Conservation (phyloP, 2,888 invertebrate species). For the Dinocampus coccinellae region DNA sequence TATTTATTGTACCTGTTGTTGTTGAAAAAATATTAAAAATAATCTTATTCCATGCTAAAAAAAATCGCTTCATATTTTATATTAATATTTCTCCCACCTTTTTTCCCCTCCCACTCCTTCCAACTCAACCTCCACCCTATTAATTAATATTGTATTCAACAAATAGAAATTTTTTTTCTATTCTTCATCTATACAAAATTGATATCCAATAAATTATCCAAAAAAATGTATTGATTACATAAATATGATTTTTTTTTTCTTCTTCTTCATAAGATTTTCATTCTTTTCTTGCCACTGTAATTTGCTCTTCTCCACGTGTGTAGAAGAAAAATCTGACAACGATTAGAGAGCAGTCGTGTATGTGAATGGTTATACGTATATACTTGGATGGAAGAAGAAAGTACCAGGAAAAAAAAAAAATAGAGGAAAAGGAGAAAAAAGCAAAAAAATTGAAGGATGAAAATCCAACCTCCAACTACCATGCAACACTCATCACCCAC, state of each 20-base stretch:
- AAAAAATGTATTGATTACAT: neutral
- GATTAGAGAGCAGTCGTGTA: neutral
- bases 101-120: too few species aligned
- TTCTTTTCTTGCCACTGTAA: constrained; percentile 12
- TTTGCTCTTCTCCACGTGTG: constrained; percentile 3
- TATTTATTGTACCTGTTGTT: constrained; percentile 68
- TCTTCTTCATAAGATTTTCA: neutral
- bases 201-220: too few species aligned
- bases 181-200: too few species aligned
- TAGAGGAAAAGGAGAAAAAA: too few species aligned
- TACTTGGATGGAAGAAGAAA: neutral
- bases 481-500: too few species aligned
- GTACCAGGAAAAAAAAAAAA: neutral
- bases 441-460: too few species aligned
- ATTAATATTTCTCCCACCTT: constrained; percentile 40
- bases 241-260: too few species aligned
- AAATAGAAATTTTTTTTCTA: neutral
- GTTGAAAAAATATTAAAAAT: constrained; percentile 66
- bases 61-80: constrained; percentile 48
- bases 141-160: neutral
- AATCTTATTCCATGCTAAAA: constrained; percentile 66
- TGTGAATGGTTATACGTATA: too few species aligned
- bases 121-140: too few species aligned
- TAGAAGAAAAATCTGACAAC: constrained; percentile 8
- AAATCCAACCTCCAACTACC: neutral